phyloP scores from a whole-genome alignment of 1,140 invertebrate genomes.

The Saccostrea glomerata region DNA sequence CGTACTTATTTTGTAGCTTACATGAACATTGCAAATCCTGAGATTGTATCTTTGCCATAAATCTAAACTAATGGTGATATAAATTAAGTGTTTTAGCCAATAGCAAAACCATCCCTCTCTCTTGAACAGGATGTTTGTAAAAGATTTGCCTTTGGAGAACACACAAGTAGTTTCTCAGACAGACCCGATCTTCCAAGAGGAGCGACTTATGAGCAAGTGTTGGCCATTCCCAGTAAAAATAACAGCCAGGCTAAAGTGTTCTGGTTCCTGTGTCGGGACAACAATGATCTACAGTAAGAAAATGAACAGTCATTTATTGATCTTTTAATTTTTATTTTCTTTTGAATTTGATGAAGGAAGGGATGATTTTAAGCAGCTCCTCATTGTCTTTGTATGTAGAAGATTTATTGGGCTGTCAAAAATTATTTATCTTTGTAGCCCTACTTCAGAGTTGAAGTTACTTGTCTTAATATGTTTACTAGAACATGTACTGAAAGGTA shows the following conservation, averaged over 20 bases:
- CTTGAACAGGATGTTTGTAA: constrained; percentile 71
- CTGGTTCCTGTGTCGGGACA: constrained; percentile 61
- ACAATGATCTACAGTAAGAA: neutral
- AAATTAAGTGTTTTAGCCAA: too few relatives aligned
- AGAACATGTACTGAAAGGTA: too few relatives aligned
- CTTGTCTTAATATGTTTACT: too few relatives aligned
- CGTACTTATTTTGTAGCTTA: too few relatives aligned
- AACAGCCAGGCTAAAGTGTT: constrained; percentile 68
- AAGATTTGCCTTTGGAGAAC: constrained; percentile 73
- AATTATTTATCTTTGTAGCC: too few relatives aligned
- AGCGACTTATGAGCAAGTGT: constrained; percentile 50
- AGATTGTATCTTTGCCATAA: too few relatives aligned
- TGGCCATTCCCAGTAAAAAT: constrained; percentile 69
- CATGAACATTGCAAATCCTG: too few relatives aligned
- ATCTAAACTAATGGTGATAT: too few relatives aligned
- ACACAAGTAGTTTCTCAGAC: constrained; percentile 68
- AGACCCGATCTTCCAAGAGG: constrained; percentile 64
- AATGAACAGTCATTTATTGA: neutral
- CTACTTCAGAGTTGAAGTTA: too few relatives aligned
- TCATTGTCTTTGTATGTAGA: too few relatives aligned
- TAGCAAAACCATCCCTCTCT: neutral
- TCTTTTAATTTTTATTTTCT: neutral
- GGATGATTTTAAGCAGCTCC: neutral
- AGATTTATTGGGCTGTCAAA: too few relatives aligned
- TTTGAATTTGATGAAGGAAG: neutral